These are phyloP conservation scores for Bombyx mori DNA, from an alignment of 1,140 invertebrate species.

Conservation along the genomic window DNA sequence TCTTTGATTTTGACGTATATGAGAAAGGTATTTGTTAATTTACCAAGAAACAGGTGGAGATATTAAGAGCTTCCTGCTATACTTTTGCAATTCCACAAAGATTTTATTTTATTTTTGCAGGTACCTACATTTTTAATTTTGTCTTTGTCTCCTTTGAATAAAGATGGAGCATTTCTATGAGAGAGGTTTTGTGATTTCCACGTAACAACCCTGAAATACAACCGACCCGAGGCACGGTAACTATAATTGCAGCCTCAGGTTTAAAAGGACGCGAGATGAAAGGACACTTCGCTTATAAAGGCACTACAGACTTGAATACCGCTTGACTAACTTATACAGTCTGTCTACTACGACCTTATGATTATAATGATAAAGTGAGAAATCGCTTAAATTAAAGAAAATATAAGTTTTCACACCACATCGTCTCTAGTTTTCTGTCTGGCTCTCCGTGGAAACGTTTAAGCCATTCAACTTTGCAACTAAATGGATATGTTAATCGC, in stretches of 20 bases:
- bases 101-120: no score
- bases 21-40: no score
- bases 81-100: no score
- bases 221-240: conserved; percentile 27
- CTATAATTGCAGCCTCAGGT: conserved; percentile 34
- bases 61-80: no score
- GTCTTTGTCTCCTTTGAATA: no score
- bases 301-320: conserved; percentile 25
- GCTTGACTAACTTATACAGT: conserved; percentile 7
- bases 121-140: no score
- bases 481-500: conserved; percentile 3
- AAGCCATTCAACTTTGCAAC: conserved; percentile 15
- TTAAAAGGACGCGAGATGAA: conserved; percentile 33
- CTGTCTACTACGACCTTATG: conserved; percentile 8
- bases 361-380: conserved; percentile 7
- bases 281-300: conserved; percentile 32
- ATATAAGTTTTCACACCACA: neutral
- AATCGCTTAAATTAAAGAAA: neutral
- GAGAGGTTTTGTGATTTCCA: no score
- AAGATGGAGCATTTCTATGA: no score
- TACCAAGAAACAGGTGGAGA: no score
- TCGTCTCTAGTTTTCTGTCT: conserved; percentile 35
- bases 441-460: conserved; percentile 25
- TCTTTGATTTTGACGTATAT: no score
- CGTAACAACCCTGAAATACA: conserved; percentile 19